phyloP scores from a whole-genome alignment of 2,888 invertebrate genomes.

The Anodontia alba region DNA sequence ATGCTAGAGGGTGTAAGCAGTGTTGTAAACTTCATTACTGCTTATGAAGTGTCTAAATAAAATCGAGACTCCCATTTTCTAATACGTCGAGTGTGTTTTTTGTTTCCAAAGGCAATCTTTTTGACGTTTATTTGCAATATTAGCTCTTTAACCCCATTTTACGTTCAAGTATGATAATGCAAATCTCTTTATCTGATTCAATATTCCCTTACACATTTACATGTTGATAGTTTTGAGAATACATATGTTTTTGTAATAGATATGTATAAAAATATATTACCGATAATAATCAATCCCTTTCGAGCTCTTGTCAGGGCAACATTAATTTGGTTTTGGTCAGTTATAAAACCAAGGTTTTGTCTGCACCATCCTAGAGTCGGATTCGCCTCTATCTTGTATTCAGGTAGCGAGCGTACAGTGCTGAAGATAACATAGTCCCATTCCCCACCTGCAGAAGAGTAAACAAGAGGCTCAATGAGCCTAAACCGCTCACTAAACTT shows the following conservation, averaged over 20 bases:
- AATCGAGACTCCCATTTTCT: too few relatives aligned
- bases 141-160: not conserved
- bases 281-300: constrained; percentile 80
- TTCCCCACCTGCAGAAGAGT: constrained; percentile 73
- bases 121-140: too few relatives aligned
- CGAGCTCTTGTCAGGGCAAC: constrained; percentile 81
- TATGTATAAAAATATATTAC: constrained; percentile 51
- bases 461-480: too few relatives aligned
- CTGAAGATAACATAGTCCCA: constrained; percentile 82
- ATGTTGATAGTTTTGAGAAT: not conserved
- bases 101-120: too few relatives aligned
- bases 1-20: too few relatives aligned
- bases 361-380: constrained; percentile 79
- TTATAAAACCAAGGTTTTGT: constrained; percentile 81
- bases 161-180: not conserved
- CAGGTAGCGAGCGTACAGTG: constrained; percentile 78
- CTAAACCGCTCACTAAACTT: too few relatives aligned
- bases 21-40: too few relatives aligned
- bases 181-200: not conserved
- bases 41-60: too few relatives aligned
- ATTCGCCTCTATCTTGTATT: constrained; percentile 74
- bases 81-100: too few relatives aligned
- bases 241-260: not conserved
- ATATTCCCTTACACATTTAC: not conserved
- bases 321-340: constrained; percentile 80